Base-by-base conservation (phyloP, 2,888 invertebrate species). In the Aphrophora alni region DNA sequence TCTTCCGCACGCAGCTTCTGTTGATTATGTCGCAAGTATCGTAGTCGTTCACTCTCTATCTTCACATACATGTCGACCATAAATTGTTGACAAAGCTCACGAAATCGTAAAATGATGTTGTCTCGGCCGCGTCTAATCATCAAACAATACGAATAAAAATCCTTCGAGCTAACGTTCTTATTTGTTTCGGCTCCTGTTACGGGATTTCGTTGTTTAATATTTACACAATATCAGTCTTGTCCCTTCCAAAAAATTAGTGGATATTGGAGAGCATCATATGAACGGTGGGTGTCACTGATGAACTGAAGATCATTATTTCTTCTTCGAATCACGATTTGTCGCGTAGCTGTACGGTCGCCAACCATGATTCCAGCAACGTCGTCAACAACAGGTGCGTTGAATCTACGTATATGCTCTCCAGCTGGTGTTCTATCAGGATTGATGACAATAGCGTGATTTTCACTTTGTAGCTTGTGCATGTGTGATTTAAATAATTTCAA, bases 11-110 rank as follows among this genome's bases (percentile, higher is more conserved):
- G 33, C 33, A 33, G 33, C 33, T 33, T 33, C 33, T 33, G 33
- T 33, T 33, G 33, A 33, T 88, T 87, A 84, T n/a, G 72, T 69
- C 14, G n/a, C n/a, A n/a, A n/a, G n/a, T n/a, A n/a, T n/a, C n/a
- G n/a, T n/a, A 88, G 80, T 21, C 86, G 84, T 80, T 87, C 86
- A 10, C 82, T 84, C 83, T 88, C 87, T 28, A 87, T 85, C 83
- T 87, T 87, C 0, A 83, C 87, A 83, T 87, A 88, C 85, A 86
- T 85, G n/a, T n/a, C n/a, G n/a, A n/a, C n/a, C n/a, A n/a, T n/a
- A n/a, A n/a, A n/a, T n/a, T n/a, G n/a, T n/a, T 86, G 86, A 69
- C 78, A 80, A 59, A 82, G 14, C 38, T 68, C n/a, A 71, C 77
- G n/a, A 75, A 4, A 81, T 44, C 71, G 59, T 14, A 78, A 78